Evolutionary conservation across 2,113 vertebrate species (phyloP), one percentile per base, ranked within the genome.

Genomic region (Aphelocoma coerulescens): DNA sequence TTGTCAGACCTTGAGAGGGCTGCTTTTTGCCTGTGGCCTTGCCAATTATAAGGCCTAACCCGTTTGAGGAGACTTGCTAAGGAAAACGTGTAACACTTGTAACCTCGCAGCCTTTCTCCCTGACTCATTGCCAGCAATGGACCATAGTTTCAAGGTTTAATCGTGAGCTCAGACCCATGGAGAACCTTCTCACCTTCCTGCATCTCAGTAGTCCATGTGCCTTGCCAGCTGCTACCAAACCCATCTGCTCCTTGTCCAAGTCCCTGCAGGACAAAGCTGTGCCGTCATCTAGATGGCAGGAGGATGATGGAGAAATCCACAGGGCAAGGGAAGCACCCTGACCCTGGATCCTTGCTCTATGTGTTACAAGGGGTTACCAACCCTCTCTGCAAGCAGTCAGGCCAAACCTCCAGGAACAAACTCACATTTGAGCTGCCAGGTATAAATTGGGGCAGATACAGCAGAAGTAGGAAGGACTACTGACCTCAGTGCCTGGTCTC

Each of bases 131-230:
- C 41, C 28, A 76, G 58, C 73, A 62, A 17, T 13, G 22, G 33
- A 62, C 16, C 16, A 17, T 2, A 7, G 43, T 54, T 94, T 54
- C 1, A 5, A 66, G 37, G 46, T 10, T 24, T 3, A 37, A 17
- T 18, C 57, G n/a, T 17, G 52, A 65, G n/a, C n/a, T 75, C 35
- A 57, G 41, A 39, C 43, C 32, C 13, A 3, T 6, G 30, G 26
- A 59, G 8, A 73, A 46, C 49, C 33, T 59, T 49, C 74, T 91
- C 1, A 1, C 28, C 13, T 55, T 81, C 33, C 22, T 1, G 5
- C 20, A 16, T 18, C 22, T 55, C 0, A 0, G 30, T 30, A 57
- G 51, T 9, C 32, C 6, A 3, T 5, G 21, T 63, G 22, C n/a
- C 67, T 87, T 79, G 33, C 28, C 48, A 54, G 52, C 43, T 72